Evolutionary conservation across 1,140 invertebrate species (phyloP), one percentile per base, ranked within the genome.

Genomic region (Geopemphigus sp.): DNA sequence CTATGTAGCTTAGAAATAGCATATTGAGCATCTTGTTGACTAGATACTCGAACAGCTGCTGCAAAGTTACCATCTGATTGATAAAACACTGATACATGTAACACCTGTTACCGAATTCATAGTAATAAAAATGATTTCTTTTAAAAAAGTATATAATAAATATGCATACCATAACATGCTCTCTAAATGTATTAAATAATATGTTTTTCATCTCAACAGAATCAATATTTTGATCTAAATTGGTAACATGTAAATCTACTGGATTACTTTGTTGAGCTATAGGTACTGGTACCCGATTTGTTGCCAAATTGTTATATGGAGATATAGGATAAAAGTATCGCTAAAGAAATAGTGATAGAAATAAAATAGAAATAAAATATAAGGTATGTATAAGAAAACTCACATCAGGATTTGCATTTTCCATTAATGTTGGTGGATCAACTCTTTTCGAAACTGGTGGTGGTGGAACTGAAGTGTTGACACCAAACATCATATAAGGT

Each of bases 1-100:
- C 92, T 88, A 83, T 95, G 94, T 50, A 95, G 87, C 83, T 93
- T 91, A 5, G 93, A 93, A 78, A 95, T 94, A 14, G 92, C 91
- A 84, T 90, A 92, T 83, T 94, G 91, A 17, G 93, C 94, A 82
- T 94, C 92, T 56, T 90, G 88, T 68, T 85, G 84, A 78, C 86
- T 88, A 12, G 89, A 87, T 8, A 94, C 90, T 85, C 89, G 90
- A 0, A 94, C 87, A 68, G 87, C 87, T 12, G 91, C 92, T 17
- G 90, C 87, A 66, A 89, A 88, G 70, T 89, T 91, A 24, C 91
- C 91, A 84, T 93, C 92, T 6, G 89, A 87, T 84, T 92, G 91
- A 26, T 88, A 85, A 81, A 89, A 89, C 50, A 93, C 86, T 15
- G 88, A 89, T 5, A 93, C 87, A 83, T 89, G 88, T 32, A 91